A percentile compares a stretch with the other conserved stretches of the same genome.
These are phyloP conservation scores for Amblyjoppa proteus DNA, from an alignment of 2,888 invertebrate species.

Conservation along the genomic window DNA sequence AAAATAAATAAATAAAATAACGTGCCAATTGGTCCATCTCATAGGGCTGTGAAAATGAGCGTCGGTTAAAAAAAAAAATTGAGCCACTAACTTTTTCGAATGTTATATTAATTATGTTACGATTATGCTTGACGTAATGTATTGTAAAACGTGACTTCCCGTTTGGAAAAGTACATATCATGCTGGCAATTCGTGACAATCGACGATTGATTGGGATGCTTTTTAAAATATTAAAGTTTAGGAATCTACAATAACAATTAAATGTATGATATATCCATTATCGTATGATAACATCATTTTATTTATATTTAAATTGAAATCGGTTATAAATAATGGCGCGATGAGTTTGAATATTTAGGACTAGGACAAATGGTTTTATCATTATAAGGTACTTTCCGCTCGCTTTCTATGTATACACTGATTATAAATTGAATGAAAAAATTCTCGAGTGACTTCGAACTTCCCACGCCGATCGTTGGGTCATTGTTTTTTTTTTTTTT, in stretches of 20 bases:
- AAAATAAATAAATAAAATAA: no score
- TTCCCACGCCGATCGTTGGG: constrained; percentile 13
- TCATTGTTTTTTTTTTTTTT: not conserved
- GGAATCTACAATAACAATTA: not conserved
- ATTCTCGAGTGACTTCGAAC: not conserved
- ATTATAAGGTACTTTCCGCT: constrained; percentile 2
- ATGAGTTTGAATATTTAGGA: constrained; percentile 18
- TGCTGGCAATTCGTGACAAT: not conserved
- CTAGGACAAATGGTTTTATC: constrained; percentile 15
- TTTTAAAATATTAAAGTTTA: not conserved
- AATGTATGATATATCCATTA: not conserved
- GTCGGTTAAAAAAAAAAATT: no score
- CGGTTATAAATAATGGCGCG: constrained; percentile 15
- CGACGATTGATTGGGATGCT: not conserved
- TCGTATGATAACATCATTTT: constrained; percentile 14
- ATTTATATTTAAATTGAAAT: constrained; percentile 13
- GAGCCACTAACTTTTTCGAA: no score
- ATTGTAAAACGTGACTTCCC: not conserved
- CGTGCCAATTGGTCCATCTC: no score
- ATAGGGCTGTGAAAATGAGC: no score
- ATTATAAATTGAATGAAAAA: constrained; percentile 15
- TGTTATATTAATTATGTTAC: not conserved
- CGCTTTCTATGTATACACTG: constrained; percentile 2
- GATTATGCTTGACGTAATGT: not conserved
- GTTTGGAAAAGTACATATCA: not conserved